Evolutionary conservation across 2,797 vertebrate genomes (phyloP).

Genomic region (Sylvilagus floridanus): DNA sequence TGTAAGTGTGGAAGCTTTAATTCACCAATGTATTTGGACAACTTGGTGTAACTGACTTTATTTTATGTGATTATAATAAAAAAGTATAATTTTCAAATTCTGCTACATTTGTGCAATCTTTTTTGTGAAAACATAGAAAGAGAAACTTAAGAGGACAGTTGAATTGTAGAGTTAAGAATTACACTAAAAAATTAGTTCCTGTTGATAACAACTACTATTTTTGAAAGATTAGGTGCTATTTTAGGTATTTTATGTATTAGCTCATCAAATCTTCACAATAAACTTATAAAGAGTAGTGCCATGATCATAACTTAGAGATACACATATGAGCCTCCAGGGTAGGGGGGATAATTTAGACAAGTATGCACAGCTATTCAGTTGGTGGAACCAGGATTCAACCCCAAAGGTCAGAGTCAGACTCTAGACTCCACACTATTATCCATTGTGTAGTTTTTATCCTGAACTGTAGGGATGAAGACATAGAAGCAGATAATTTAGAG

Average conservation of each 20-base stretch:
- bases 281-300: background rate
- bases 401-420: background rate
- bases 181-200: background rate
- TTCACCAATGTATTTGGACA: conserved; percentile 79
- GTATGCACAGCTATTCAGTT: background rate
- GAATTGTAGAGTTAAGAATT: background rate
- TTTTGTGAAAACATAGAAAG: conserved; percentile 7
- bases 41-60: conserved; percentile 79
- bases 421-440: background rate
- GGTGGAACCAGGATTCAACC: background rate
- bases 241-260: background rate
- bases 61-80: conserved; percentile 83
- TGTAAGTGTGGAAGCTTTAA: conserved; percentile 81
- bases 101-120: conserved; percentile 30
- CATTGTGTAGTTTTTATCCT: background rate
- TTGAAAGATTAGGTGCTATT: background rate
- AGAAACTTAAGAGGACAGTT: background rate
- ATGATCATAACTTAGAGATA: background rate
- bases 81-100: conserved; percentile 76
- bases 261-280: conserved; percentile 7
- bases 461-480: background rate
- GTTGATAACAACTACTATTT: background rate
- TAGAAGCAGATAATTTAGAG: background rate
- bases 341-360: background rate
- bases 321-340: background rate